phyloP scores from a whole-genome alignment of 2,888 invertebrate species.

The Torymus aiolomorphi region DNA sequence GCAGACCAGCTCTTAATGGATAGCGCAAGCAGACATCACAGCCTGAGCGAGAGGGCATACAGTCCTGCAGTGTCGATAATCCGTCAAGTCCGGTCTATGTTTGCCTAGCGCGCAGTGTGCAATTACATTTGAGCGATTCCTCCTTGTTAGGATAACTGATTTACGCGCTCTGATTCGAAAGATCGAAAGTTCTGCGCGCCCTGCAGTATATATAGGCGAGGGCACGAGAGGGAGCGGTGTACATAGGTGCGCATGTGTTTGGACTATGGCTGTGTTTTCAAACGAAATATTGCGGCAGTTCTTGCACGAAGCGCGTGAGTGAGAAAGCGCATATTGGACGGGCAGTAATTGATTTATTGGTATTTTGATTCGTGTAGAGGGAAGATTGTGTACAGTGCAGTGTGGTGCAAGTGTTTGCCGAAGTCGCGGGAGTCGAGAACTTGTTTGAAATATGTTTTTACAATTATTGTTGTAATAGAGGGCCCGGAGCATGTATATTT shows the following conservation, averaged over 20 bases:
- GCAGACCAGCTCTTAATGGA: conserved; percentile 50
- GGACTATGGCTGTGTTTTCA: conserved; percentile 22
- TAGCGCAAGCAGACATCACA: conserved; percentile 24
- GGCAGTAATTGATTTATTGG: conserved; percentile 5
- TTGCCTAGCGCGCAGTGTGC: conserved; percentile 1
- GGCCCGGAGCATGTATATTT: no score
- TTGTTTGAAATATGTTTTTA: no score
- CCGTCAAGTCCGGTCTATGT: conserved; percentile 28
- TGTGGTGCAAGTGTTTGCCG: no score
- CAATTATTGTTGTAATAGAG: no score
- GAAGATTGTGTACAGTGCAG: no score
- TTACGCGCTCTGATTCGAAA: conserved; percentile 41
- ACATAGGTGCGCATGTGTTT: no score
- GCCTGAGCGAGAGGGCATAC: no score
- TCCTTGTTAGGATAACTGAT: conserved; percentile 54
- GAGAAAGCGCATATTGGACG: not conserved
- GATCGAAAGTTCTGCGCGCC: not conserved
- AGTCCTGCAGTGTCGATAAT: conserved; percentile 30
- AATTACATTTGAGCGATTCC: conserved; percentile 49
- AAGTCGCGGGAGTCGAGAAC: no score
- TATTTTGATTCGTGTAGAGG: conserved; percentile 11
- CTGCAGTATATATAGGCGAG: no score
- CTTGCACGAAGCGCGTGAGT: not conserved
- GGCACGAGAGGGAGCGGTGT: no score
- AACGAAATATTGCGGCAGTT: conserved; percentile 12